phyloP scores from a whole-genome alignment of 2,113 vertebrate species.

The Ciconia stormi region DNA sequence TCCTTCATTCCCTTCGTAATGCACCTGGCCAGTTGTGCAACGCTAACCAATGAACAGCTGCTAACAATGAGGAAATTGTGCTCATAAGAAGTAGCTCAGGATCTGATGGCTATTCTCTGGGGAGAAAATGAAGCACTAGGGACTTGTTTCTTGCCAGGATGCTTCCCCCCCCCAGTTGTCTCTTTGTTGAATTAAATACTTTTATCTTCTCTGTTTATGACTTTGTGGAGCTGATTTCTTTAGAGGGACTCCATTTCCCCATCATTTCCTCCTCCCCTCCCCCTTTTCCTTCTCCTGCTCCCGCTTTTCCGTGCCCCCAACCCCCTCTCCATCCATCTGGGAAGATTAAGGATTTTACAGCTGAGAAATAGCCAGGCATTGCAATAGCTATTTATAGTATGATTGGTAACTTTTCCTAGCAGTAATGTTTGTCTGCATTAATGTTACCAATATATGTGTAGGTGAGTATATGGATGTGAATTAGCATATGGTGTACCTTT shows the following conservation, averaged over 20 bases:
- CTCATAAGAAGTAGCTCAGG: constrained; percentile 69
- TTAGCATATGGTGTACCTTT: background rate
- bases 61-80: constrained; percentile 79
- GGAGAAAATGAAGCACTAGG: constrained; percentile 56
- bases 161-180: background rate
- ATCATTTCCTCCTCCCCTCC: background rate
- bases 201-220: constrained; percentile 53
- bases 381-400: background rate
- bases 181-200: constrained; percentile 57
- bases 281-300: background rate
- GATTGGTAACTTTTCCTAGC: constrained; percentile 24
- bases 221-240: constrained; percentile 29
- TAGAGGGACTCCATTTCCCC: constrained; percentile 15
- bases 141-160: constrained; percentile 66
- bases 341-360: constrained; percentile 18
- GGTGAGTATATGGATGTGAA: constrained; percentile 1
- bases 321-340: background rate
- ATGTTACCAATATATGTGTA: background rate
- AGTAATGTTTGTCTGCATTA: constrained; percentile 34
- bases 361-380: background rate
- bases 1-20: background rate
- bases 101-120: constrained; percentile 69
- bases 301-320: too few species aligned
- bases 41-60: constrained; percentile 74
- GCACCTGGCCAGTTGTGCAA: constrained; percentile 80